Conservation (phyloP, 2,113 vertebrate species). For the Xerus inauris region DNA sequence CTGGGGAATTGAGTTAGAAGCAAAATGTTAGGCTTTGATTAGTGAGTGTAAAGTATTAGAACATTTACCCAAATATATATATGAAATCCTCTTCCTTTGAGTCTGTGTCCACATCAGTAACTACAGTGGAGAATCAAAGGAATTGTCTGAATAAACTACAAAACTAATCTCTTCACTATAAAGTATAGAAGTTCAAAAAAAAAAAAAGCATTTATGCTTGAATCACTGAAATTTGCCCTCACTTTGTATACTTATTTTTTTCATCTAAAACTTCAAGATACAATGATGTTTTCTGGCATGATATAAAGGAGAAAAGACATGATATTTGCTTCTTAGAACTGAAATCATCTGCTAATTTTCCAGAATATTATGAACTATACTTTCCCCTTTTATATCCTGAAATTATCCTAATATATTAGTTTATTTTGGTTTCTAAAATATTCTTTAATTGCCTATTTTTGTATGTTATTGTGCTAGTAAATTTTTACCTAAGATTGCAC, state of each 20-base stretch:
- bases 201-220: background rate
- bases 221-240: background rate
- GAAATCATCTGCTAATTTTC: background rate
- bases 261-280: conserved; percentile 3
- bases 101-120: background rate
- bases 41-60: background rate
- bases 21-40: background rate
- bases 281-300: background rate
- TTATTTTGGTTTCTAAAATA: conserved; percentile 19
- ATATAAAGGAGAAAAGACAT: background rate
- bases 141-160: background rate
- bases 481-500: background rate
- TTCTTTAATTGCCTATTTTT: background rate
- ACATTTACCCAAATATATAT: background rate
- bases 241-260: background rate
- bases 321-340: background rate
- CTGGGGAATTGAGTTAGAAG: background rate
- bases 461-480: background rate
- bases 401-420: background rate
- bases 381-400: accelerated
- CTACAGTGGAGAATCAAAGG: background rate
- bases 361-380: background rate
- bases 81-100: background rate
- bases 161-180: background rate
- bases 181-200: background rate